These are phyloP conservation scores for Hirtodrosophila cameraria DNA, from an alignment of 2,888 invertebrate species.

Conservation along the genomic window DNA sequence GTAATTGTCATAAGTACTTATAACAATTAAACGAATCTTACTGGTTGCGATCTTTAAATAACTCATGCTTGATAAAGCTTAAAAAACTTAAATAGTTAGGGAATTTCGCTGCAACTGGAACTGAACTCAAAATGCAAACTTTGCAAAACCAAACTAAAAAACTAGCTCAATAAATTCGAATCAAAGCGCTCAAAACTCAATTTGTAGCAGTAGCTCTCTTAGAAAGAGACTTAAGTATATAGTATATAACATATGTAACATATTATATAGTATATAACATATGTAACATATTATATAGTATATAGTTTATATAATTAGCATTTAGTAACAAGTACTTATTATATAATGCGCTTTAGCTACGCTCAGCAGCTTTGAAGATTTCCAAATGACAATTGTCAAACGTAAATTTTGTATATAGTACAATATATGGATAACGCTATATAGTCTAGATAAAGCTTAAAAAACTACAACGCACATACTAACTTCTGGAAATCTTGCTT, in stretches of 20 bases:
- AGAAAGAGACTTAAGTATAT: too few relatives aligned
- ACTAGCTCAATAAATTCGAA: constrained; percentile 32
- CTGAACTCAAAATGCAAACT: constrained; percentile 29
- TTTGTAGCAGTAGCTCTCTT: too few relatives aligned
- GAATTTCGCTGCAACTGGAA: neutral
- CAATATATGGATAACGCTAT: neutral
- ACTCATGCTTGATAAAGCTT: too few relatives aligned
- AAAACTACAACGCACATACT: constrained; percentile 22
- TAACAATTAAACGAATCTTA: too few relatives aligned
- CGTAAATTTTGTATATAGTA: neutral
- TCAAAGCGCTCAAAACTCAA: constrained; percentile 29
- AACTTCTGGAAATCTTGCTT: constrained; percentile 36
- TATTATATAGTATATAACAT: too few relatives aligned
- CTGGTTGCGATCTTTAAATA: too few relatives aligned
- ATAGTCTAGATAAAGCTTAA: constrained; percentile 32
- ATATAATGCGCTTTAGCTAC: constrained; percentile 1
- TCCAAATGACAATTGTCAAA: too few relatives aligned
- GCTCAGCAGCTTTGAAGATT: constrained; percentile 3
- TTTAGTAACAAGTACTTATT: constrained; percentile 4
- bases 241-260: too few relatives aligned
- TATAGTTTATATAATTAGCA: constrained; percentile 15
- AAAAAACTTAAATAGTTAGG: too few relatives aligned
- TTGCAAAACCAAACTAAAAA: constrained; percentile 12
- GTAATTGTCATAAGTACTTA: too few relatives aligned
- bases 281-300: too few relatives aligned